A percentile compares a stretch with the other conserved stretches of the same genome.
phyloP scores from a whole-genome alignment of 1,140 invertebrate genomes.

The Mamestra configurata region DNA sequence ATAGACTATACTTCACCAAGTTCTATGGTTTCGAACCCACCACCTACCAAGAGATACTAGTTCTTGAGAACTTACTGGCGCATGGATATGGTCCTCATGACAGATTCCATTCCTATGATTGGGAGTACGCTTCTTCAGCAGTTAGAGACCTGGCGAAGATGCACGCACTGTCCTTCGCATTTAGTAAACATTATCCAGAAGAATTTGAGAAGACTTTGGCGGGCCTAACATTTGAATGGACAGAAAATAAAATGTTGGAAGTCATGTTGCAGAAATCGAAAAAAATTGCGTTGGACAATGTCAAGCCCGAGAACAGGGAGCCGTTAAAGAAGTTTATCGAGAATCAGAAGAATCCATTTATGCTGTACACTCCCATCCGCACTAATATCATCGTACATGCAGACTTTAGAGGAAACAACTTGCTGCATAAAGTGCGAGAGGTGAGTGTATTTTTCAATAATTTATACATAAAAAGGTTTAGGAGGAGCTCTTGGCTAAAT shows the following conservation, averaged over 20 bases:
- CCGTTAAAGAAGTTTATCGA: not conserved
- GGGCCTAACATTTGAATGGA: slow-evolving; percentile 39
- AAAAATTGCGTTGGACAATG: not conserved
- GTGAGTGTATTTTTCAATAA: not conserved
- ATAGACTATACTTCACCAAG: slow-evolving; percentile 51
- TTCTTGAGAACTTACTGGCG: slow-evolving; percentile 58
- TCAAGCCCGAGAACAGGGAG: not conserved
- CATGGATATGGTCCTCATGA: slow-evolving; percentile 53
- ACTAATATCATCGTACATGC: slow-evolving; percentile 25
- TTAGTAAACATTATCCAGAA: slow-evolving; percentile 22
- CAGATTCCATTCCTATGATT: slow-evolving; percentile 58
- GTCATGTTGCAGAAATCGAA: not conserved
- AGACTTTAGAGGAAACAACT: slow-evolving; percentile 15
- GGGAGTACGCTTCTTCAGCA: slow-evolving; percentile 58
- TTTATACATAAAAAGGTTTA: too few species aligned
- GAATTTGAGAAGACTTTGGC: slow-evolving; percentile 48
- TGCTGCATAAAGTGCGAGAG: slow-evolving; percentile 24
- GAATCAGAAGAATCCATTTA: too few species aligned
- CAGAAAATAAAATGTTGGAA: not conserved
- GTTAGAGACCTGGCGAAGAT: slow-evolving; percentile 54
- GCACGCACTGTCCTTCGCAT: slow-evolving; percentile 62
- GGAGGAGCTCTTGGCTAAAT: too few species aligned
- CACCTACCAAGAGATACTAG: slow-evolving; percentile 48
- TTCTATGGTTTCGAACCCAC: slow-evolving; percentile 49
- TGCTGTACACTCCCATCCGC: not conserved